Evolutionary conservation across 2,113 vertebrate genomes (phyloP).

Genomic region (Orthonyx spaldingii): DNA sequence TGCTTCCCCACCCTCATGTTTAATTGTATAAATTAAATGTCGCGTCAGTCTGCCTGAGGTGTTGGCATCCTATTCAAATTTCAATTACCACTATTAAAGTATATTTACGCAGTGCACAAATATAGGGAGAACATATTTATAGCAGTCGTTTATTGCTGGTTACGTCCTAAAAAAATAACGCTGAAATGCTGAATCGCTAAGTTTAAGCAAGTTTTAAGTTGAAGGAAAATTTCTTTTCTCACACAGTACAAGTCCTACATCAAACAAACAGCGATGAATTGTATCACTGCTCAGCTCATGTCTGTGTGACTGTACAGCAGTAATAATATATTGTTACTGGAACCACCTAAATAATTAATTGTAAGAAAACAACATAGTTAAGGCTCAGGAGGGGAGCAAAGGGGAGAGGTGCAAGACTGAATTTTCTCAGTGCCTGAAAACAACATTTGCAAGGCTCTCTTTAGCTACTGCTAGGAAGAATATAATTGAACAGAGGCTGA

Average conservation of each 20-base stretch:
- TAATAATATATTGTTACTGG: constrained; percentile 68
- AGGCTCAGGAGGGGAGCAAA: constrained; percentile 34
- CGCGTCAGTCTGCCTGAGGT: constrained; percentile 54
- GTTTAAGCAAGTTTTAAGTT: constrained; percentile 50
- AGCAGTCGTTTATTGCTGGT: constrained; percentile 52
- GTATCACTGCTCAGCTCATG: constrained; percentile 40
- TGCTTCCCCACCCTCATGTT: constrained; percentile 4
- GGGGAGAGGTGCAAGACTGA: constrained; percentile 40
- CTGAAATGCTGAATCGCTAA: constrained; percentile 45
- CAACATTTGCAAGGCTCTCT: constrained; percentile 6
- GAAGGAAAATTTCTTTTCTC: constrained; percentile 51
- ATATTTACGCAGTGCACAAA: constrained; percentile 30
- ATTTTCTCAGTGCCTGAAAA: constrained; percentile 45
- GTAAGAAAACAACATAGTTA: constrained; percentile 64
- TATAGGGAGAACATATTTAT: constrained; percentile 51
- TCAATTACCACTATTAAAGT: constrained; percentile 59
- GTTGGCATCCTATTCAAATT: constrained; percentile 57
- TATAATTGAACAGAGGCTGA: constrained; percentile 32
- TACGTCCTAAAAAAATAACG: constrained; percentile 56
- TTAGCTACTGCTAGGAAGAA: constrained; percentile 34
- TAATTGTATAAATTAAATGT: constrained; percentile 61
- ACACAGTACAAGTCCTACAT: constrained; percentile 40
- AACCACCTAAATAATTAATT: constrained; percentile 67
- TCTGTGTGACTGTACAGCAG: constrained; percentile 62
- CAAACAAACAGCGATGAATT: constrained; percentile 46